These are phyloP conservation scores for Tetraodon nigroviridis DNA, from an alignment of 2,113 vertebrate species.

Conservation along the genomic window DNA sequence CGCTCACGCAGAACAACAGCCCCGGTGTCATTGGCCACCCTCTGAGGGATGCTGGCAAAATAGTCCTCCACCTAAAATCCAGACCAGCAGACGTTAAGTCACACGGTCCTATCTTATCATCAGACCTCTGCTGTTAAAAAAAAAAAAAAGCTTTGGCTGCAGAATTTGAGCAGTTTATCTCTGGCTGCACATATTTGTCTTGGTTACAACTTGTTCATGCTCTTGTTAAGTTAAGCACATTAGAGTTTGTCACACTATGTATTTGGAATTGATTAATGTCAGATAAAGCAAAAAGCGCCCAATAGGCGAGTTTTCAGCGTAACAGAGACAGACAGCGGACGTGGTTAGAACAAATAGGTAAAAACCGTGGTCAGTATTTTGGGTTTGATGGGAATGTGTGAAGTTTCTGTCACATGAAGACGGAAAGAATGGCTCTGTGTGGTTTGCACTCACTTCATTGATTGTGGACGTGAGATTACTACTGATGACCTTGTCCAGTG, in stretches of 20 bases:
- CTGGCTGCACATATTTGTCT: neutral
- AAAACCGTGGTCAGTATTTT: neutral
- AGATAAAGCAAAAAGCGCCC: too few relatives aligned
- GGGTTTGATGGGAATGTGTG: too few relatives aligned
- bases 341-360: neutral
- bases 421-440: neutral
- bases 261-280: neutral
- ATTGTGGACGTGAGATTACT: slow-evolving; percentile 48
- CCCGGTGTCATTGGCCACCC: slow-evolving; percentile 67
- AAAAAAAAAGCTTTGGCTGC: neutral
- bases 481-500: slow-evolving; percentile 41
- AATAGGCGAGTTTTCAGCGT: too few relatives aligned
- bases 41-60: slow-evolving; percentile 52
- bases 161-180: neutral
- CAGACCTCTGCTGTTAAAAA: neutral
- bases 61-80: slow-evolving; percentile 62
- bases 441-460: slow-evolving; percentile 45
- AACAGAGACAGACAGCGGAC: too few relatives aligned
- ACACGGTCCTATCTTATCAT: neutral
- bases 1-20: slow-evolving; percentile 71
- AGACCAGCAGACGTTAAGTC: neutral
- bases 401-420: too few relatives aligned
- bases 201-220: neutral
- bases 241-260: neutral
- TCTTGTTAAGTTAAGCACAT: neutral